A percentile compares a stretch with the other conserved stretches of the same genome.
Conservation (phyloP, 2,888 invertebrate genomes). For the Griposia aprilina region DNA sequence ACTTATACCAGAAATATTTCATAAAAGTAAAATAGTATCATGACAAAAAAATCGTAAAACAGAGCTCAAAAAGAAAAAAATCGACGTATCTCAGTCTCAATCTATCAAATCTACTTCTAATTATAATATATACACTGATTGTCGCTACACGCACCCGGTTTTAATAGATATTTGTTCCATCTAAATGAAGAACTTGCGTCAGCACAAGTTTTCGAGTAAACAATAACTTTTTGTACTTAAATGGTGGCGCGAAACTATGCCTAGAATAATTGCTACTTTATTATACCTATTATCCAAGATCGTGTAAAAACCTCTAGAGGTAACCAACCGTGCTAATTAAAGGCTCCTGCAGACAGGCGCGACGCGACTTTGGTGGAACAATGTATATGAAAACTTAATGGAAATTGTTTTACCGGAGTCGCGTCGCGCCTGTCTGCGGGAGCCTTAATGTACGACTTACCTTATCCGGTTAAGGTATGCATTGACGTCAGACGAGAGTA, state of each 20-base stretch:
- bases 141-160: too few species aligned
- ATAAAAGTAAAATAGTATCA: too few species aligned
- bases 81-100: too few species aligned
- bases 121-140: too few species aligned
- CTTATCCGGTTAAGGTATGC: not conserved
- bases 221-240: not conserved
- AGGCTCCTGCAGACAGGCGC: too few species aligned
- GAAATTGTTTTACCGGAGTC: not conserved
- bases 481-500: conserved; percentile 15
- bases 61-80: too few species aligned
- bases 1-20: too few species aligned
- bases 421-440: not conserved
- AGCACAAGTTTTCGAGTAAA: not conserved
- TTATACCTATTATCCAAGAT: not conserved
- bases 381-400: not conserved
- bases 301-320: conserved; percentile 3
- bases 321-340: conserved; percentile 27
- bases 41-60: too few species aligned
- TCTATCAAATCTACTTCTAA: not conserved
- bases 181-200: conserved; percentile 6
- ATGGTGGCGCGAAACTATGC: not conserved
- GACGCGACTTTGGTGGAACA: not conserved
- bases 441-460: not conserved
- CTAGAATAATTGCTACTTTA: not conserved
- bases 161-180: too few species aligned